Percentiles rank a stretch among this genome's conserved stretches.
These are phyloP conservation scores for Hanleya hanleyi DNA, from an alignment of 2,888 invertebrate genomes.

Conservation along the genomic window DNA sequence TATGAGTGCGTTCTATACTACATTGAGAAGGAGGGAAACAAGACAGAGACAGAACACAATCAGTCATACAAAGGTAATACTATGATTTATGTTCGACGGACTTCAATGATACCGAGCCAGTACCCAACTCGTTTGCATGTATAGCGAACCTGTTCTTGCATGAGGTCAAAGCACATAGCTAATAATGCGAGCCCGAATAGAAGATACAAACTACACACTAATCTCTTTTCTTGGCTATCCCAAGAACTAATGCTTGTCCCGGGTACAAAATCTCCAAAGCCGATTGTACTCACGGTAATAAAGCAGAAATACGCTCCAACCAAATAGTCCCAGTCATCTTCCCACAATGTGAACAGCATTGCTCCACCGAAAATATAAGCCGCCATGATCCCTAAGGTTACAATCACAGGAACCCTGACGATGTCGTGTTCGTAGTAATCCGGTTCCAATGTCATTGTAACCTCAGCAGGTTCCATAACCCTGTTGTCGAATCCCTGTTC, in stretches of 20 bases:
- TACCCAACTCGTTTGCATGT: conserved; percentile 47
- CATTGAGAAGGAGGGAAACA: no score
- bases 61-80: no score
- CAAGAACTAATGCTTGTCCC: conserved; percentile 63
- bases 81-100: not conserved
- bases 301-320: conserved; percentile 81
- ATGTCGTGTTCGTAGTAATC: not conserved
- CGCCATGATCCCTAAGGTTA: conserved; percentile 92
- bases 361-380: conserved; percentile 93
- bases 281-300: conserved; percentile 73
- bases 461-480: not conserved
- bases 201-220: conserved; percentile 69
- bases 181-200: conserved; percentile 73
- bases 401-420: conserved; percentile 84
- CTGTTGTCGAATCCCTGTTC: no score
- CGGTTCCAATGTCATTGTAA: not conserved
- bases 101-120: not conserved
- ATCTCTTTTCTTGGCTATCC: conserved; percentile 63
- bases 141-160: conserved; percentile 71
- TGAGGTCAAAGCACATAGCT: conserved; percentile 74
- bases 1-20: no score
- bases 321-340: conserved; percentile 92
- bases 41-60: no score
- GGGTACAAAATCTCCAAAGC: conserved; percentile 74
- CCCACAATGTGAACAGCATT: conserved; percentile 92